phyloP scores from a whole-genome alignment of 2,113 vertebrate species.

The Choloepus hoffmanni region DNA sequence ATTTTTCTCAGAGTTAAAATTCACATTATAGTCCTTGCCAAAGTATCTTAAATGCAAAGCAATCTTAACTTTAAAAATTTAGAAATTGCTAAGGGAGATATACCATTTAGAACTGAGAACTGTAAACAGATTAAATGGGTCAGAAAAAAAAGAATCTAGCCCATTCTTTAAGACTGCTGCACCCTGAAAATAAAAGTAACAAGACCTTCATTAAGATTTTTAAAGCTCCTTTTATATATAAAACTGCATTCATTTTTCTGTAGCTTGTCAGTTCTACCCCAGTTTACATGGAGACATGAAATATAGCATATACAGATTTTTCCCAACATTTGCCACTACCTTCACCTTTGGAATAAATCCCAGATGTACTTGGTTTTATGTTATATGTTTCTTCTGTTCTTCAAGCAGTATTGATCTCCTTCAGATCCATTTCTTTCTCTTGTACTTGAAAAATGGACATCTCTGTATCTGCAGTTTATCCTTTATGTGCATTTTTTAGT shows the following conservation, averaged over 20 bases:
- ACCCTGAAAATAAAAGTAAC: conserved; percentile 50
- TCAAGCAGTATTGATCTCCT: conserved; percentile 61
- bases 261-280: background rate
- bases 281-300: conserved; percentile 48
- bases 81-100: conserved; percentile 50
- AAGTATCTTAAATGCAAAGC: conserved; percentile 75
- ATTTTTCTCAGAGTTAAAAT: conserved; percentile 64
- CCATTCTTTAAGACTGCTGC: conserved; percentile 36
- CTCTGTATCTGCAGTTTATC: background rate
- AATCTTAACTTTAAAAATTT: conserved; percentile 76
- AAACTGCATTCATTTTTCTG: background rate
- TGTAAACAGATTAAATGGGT: conserved; percentile 58
- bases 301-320: conserved; percentile 3
- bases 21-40: conserved; percentile 72
- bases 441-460: background rate
- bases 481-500: conserved; percentile 19
- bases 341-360: conserved; percentile 66
- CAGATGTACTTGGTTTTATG: conserved; percentile 18
- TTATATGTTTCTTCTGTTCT: conserved; percentile 45
- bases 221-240: background rate
- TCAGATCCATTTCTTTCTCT: conserved; percentile 42
- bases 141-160: background rate
- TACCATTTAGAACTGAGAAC: conserved; percentile 55
- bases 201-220: conserved; percentile 26
- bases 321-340: conserved; percentile 43